Percentiles rank a stretch among this genome's conserved stretches.
Evolutionary conservation across 2,797 vertebrate species (phyloP).

Genomic region (Cheirogaleus major): DNA sequence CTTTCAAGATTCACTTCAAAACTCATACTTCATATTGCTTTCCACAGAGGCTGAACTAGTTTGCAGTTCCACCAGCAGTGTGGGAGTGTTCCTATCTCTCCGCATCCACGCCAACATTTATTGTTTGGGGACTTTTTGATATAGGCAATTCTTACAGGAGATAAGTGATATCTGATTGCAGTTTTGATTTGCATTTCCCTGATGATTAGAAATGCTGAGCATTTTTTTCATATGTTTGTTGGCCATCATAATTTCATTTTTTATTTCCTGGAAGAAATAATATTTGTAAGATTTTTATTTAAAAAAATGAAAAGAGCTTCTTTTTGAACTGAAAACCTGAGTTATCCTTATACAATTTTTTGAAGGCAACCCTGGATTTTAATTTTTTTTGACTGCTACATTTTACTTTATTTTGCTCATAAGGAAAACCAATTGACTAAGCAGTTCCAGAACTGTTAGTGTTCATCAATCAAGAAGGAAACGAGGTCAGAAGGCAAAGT

Average conservation of each 20-base stretch:
- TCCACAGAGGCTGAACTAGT: too few species aligned
- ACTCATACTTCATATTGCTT: neutral
- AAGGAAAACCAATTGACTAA: neutral
- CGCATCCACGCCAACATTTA: too few species aligned
- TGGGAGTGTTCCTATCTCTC: too few species aligned
- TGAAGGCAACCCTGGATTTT: neutral
- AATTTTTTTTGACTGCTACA: neutral
- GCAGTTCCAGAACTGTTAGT: neutral
- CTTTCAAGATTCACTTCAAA: neutral
- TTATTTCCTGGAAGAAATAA: neutral
- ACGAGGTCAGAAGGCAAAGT: neutral
- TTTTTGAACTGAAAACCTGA: neutral
- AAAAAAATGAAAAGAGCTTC: neutral
- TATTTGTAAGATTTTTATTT: neutral
- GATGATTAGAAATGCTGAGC: too few species aligned
- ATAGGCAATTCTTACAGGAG: too few species aligned
- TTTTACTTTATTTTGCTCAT: slow-evolving; percentile 67
- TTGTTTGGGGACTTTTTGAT: too few species aligned
- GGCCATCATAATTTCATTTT: too few species aligned
- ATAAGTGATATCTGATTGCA: too few species aligned
- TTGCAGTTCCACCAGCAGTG: too few species aligned
- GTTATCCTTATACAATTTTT: neutral
- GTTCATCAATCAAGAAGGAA: slow-evolving; percentile 36
- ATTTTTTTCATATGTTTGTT: too few species aligned
- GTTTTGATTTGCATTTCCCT: too few species aligned